A percentile compares a stretch with the other conserved stretches of the same genome.
phyloP scores from a whole-genome alignment of 2,888 invertebrate species.

The Spatulosminthurus flaviceps region DNA sequence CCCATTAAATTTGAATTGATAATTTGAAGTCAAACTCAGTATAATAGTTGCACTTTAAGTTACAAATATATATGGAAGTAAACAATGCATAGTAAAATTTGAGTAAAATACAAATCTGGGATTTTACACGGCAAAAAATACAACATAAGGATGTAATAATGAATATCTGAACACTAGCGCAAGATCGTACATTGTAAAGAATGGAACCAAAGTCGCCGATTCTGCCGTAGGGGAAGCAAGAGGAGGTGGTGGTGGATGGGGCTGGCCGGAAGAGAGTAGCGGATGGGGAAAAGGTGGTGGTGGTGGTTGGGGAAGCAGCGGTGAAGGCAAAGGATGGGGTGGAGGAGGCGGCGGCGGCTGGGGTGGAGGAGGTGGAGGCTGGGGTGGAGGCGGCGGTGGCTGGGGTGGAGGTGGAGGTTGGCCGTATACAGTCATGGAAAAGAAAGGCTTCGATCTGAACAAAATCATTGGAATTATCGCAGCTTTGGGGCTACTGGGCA shows the following conservation, averaged over 20 bases:
- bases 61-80: no score
- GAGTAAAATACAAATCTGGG: no score
- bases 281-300: constrained; percentile 1
- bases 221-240: neutral
- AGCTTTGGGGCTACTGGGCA: constrained; percentile 2
- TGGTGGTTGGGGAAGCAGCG: neutral
- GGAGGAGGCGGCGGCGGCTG: neutral
- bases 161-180: neutral
- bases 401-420: neutral
- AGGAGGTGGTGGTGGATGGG: constrained; percentile 40
- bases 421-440: constrained; percentile 19
- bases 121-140: no score
- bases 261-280: constrained; percentile 18
- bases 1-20: no score
- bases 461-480: constrained; percentile 21
- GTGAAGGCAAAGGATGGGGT: neutral
- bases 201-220: neutral
- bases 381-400: neutral
- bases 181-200: neutral
- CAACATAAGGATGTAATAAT: no score
- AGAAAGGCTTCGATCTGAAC: constrained; percentile 13
- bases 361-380: constrained; percentile 23
- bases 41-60: no score
- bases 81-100: no score
- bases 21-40: no score